Percentiles rank a stretch among this genome's conserved stretches.
These are phyloP conservation scores for Gonatopus flavifemur DNA, from an alignment of 1,140 invertebrate species.

Conservation along the genomic window DNA sequence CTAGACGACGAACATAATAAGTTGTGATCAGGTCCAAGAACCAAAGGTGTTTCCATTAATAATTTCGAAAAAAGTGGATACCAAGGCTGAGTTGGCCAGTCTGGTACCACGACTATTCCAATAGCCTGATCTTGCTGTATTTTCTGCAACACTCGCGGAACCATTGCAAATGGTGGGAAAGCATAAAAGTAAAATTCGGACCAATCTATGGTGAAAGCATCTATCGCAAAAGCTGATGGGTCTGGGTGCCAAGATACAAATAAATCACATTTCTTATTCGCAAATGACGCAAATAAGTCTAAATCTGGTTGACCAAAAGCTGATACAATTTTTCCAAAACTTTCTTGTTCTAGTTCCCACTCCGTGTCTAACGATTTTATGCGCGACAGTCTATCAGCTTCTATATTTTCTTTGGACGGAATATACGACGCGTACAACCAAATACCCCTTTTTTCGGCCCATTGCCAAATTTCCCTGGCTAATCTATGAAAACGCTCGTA, in stretches of 20 bases:
- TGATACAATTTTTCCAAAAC: not conserved
- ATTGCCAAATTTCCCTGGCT: not conserved
- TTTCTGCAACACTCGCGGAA: not conserved
- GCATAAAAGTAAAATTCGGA: not conserved
- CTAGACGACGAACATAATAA: conserved; percentile 10
- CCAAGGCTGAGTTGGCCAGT: not conserved
- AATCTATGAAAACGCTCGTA: not conserved
- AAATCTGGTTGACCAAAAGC: not conserved
- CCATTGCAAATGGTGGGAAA: not conserved
- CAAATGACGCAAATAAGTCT: not conserved
- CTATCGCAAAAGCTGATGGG: not conserved
- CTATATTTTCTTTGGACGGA: not conserved
- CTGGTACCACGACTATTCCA: not conserved
- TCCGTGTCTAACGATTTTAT: not conserved
- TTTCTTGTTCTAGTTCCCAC: not conserved
- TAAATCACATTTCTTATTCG: not conserved
- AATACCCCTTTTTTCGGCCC: not conserved
- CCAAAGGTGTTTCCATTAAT: not conserved
- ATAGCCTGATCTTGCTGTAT: not conserved
- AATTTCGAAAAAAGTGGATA: not conserved
- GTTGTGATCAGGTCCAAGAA: not conserved
- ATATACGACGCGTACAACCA: not conserved
- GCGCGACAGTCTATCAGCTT: not conserved
- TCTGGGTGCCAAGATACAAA: not conserved
- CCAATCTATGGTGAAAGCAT: not conserved